These are phyloP conservation scores for Boloria euphrosyne DNA, from an alignment of 2,888 invertebrate species.

Conservation along the genomic window DNA sequence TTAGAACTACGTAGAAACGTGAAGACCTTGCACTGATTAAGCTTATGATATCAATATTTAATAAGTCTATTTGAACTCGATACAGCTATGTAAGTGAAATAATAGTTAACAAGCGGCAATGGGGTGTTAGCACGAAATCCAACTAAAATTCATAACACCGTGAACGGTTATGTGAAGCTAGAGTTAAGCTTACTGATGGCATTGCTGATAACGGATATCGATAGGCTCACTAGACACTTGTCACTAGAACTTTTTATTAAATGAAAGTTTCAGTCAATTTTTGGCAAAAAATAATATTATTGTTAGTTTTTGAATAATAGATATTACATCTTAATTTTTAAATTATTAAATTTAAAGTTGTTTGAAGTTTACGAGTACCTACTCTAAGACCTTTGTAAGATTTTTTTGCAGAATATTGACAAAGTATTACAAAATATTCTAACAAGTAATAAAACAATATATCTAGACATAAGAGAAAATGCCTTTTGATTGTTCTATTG, in stretches of 20 bases:
- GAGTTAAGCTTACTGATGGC: slow-evolving; percentile 46
- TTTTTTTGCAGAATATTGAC: too few relatives aligned
- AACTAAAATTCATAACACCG: slow-evolving; percentile 46
- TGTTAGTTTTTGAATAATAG: too few relatives aligned
- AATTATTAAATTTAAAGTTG: too few relatives aligned
- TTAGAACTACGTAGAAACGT: too few relatives aligned
- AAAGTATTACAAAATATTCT: too few relatives aligned
- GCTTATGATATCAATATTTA: not conserved
- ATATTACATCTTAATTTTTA: too few relatives aligned
- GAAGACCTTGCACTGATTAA: not conserved
- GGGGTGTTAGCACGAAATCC: slow-evolving; percentile 31
- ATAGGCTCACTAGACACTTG: not conserved
- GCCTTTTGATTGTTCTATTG: too few relatives aligned
- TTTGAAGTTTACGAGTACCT: too few relatives aligned
- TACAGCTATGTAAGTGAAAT: slow-evolving; percentile 5
- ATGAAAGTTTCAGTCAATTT: not conserved
- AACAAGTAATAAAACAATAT: too few relatives aligned
- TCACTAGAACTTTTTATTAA: not conserved
- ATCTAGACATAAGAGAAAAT: too few relatives aligned
- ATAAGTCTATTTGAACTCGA: not conserved
- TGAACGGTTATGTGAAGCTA: slow-evolving; percentile 43
- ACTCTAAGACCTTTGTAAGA: too few relatives aligned
- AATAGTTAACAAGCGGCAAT: slow-evolving; percentile 4
- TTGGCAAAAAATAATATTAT: too few relatives aligned
- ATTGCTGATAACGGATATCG: slow-evolving; percentile 27